A percentile compares a stretch with the other conserved stretches of the same genome.
Evolutionary conservation across 1,140 invertebrate genomes (phyloP).

Genomic region (Hylaeus volcanicus): DNA sequence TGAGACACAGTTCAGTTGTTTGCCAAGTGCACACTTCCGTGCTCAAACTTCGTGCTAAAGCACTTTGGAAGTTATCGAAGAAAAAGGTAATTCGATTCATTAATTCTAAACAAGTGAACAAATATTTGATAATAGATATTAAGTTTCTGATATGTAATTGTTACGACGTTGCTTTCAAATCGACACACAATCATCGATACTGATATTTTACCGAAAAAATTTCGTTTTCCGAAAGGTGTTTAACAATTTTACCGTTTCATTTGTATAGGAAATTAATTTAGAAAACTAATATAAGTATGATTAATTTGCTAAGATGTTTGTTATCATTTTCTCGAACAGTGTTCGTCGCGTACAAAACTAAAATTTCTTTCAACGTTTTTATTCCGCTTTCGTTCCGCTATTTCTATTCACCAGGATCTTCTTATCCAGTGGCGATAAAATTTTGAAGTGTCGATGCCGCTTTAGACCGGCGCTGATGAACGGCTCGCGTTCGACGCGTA

Average conservation of each 20-base stretch:
- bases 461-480: neutral
- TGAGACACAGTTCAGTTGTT: neutral
- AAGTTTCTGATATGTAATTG: neutral
- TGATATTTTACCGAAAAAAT: neutral
- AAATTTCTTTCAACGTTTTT: neutral
- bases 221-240: neutral
- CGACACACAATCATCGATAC: neutral
- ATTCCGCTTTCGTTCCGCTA: neutral
- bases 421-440: neutral
- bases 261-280: no score
- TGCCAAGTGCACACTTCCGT: neutral
- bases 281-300: no score
- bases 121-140: neutral
- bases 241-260: no score
- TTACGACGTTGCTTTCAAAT: neutral
- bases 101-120: neutral
- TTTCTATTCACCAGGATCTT: neutral
- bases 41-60: neutral
- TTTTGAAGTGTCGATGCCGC: neutral
- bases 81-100: neutral
- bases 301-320: no score
- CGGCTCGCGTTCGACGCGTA: neutral
- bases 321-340: no score
- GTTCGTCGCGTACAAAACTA: neutral
- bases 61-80: neutral